These are phyloP conservation scores for Hoplodrina blanda DNA, from an alignment of 2,888 invertebrate species.

Conservation along the genomic window DNA sequence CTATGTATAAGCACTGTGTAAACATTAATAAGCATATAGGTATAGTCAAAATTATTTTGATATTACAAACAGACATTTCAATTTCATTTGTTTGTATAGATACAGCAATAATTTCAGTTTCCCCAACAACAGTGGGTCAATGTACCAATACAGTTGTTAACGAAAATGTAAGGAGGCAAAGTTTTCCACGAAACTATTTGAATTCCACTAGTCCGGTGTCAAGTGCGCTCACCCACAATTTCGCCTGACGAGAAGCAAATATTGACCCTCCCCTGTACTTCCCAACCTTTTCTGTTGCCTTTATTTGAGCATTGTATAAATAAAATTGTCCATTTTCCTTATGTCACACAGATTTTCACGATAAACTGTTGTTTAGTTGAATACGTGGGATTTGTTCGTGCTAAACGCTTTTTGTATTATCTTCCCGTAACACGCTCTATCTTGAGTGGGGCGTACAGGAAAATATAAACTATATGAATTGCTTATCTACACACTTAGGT, in stretches of 20 bases:
- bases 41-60: too few relatives aligned
- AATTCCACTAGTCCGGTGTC: conserved; percentile 79
- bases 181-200: conserved; percentile 76
- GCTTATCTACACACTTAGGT: conserved; percentile 34
- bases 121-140: neutral
- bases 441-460: conserved; percentile 13
- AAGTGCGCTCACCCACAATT: conserved; percentile 77
- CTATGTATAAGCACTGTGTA: too few relatives aligned
- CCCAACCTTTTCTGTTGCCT: conserved; percentile 74
- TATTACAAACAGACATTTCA: too few relatives aligned
- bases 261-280: conserved; percentile 77
- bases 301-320: conserved; percentile 69
- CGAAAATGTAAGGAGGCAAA: conserved; percentile 31
- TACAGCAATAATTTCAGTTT: neutral
- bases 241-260: conserved; percentile 85
- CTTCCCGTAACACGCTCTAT: conserved; percentile 21
- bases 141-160: conserved; percentile 28
- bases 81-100: too few relatives aligned
- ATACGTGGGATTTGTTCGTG: conserved; percentile 39
- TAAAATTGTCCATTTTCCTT: conserved; percentile 66
- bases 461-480: conserved; percentile 41
- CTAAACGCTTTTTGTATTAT: conserved; percentile 53
- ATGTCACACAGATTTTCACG: conserved; percentile 54
- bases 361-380: conserved; percentile 56
- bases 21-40: too few relatives aligned